phyloP scores from a whole-genome alignment of 2,888 invertebrate species.

The Aleiodes alternator region DNA sequence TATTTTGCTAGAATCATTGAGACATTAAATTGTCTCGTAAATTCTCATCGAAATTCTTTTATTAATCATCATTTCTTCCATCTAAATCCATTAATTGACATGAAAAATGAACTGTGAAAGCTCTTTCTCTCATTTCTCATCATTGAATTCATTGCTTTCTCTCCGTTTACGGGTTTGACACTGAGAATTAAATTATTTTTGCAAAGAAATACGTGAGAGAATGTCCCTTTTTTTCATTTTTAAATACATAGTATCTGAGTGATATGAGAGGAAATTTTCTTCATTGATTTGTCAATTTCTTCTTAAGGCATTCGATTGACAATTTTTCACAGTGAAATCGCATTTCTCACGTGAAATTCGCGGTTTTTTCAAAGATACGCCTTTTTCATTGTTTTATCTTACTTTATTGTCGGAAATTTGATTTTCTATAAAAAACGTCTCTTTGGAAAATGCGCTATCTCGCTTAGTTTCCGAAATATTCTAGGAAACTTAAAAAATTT shows the following conservation, averaged over 20 bases:
- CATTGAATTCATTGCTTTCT: slow-evolving; percentile 35
- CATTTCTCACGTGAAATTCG: background rate
- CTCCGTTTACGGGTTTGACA: slow-evolving; percentile 35
- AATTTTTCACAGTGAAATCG: background rate
- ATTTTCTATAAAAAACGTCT: too few species aligned
- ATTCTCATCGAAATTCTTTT: too few species aligned
- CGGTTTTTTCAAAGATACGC: background rate
- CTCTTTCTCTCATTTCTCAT: slow-evolving; percentile 40
- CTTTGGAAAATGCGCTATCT: too few species aligned
- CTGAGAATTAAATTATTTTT: slow-evolving; percentile 15
- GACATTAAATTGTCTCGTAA: background rate
- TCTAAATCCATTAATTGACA: slow-evolving; percentile 16
- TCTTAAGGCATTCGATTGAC: background rate
- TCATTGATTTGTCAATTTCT: background rate
- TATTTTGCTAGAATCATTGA: too few species aligned
- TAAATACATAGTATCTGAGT: slow-evolving; percentile 21
- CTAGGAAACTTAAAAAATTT: too few species aligned
- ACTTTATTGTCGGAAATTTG: background rate
- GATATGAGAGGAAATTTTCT: slow-evolving; percentile 35
- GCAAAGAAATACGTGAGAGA: slow-evolving; percentile 14
- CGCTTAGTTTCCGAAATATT: too few species aligned
- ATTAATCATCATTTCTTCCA: background rate
- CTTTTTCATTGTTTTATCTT: background rate
- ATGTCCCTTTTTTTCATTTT: slow-evolving; percentile 1
- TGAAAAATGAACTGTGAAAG: slow-evolving; percentile 37